Evolutionary conservation across 2,797 vertebrate genomes (phyloP), one percentile per base, ranked within the genome.

Genomic region (Bufotes viridis): DNA sequence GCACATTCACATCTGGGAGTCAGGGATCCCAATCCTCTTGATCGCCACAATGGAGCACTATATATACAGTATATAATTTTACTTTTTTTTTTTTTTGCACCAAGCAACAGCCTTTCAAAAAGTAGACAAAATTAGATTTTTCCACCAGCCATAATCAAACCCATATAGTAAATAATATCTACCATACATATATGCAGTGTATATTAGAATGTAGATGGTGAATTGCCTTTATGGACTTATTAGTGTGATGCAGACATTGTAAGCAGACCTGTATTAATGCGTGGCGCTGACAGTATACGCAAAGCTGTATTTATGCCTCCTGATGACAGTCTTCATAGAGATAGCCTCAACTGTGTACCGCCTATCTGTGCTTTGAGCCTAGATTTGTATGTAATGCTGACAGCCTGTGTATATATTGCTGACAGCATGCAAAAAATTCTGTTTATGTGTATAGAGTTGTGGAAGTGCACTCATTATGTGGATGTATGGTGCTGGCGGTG

Each of bases 381-480:
- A 7, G 53, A 6, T 85, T 63, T 81, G 51, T 67, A 78, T 83
- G 26, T 69, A 78, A 78, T 29, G 72, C 84, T 89, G 88, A 89
- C 88, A 89, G 72, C 34, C 61, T 89, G 88, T 86, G 80, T 89
- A 89, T 89, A 86, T 86, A 89, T 83, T 42, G 61, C 72, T 89
- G 88, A 89, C 88, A 86, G 61, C 83, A 78, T 58, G 87, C 82
- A 85, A 79, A 85, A 75, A 86, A 70, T 70, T 63, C 85, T 89
- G 88, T 89, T 89, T 86, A 86, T 89, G 34, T 86, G 79, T 89
- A 82, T 86, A 86, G 82, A 51, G 74, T 86, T 24, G 70, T 87
- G 53, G 80, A 82, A 82, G 80, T 78, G 80, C 88, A 89, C 86
- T 89, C 88, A 89, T 86, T 89, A 89, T 85, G 83, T 82, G 88